Evolutionary conservation across 2,888 invertebrate species (phyloP), one percentile per base, ranked within the genome.

Genomic region (Machimus rusticus): DNA sequence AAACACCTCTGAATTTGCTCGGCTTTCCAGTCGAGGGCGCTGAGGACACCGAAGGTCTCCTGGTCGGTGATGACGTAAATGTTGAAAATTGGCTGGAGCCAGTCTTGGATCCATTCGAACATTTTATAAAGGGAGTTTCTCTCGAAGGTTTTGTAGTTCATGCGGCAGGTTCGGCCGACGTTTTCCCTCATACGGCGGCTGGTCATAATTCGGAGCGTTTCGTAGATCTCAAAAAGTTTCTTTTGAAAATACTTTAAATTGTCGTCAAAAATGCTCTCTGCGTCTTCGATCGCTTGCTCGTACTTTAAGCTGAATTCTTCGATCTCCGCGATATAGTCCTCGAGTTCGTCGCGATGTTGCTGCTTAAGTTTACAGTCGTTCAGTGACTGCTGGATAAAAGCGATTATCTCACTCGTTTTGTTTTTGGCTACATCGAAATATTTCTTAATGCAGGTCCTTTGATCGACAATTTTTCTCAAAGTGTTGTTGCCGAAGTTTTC

Each of bases 301-400:
- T 92, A 90, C 89, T 90, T 89, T 16, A 91, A 89, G 57, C 91
- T 90, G 77, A 92, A 91, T 87, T 91, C 91, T 86, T 92, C 92
- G 91, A 92, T 92, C 90, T 92, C 92, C 0, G 90, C 88, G 89
- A 91, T 91, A 87, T 92, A 92, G 77, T 91, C 90, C 0, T 90
- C 91, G 46, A 92, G 81, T 4, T 90, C 89, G 8, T 82, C 82
- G 1, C 12, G 23, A 23, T 66, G 14, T 23, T 23, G 6, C 28
- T 28, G 12, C 9, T 19, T 23, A 9, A 28, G 12, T 0, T 1
- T 5, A 0, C 19, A 19, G 12, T 4, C 9, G 28, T 28, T 12
- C 4, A 66, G 66, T 19, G 66, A n/a, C 14, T 66, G 2, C 28
- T 66, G 66, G 5, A 66, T 66, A 12, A 6, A 28, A 19, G 66